Evolutionary conservation across 2,888 invertebrate species (phyloP).

Genomic region (Erebia epiphron): DNA sequence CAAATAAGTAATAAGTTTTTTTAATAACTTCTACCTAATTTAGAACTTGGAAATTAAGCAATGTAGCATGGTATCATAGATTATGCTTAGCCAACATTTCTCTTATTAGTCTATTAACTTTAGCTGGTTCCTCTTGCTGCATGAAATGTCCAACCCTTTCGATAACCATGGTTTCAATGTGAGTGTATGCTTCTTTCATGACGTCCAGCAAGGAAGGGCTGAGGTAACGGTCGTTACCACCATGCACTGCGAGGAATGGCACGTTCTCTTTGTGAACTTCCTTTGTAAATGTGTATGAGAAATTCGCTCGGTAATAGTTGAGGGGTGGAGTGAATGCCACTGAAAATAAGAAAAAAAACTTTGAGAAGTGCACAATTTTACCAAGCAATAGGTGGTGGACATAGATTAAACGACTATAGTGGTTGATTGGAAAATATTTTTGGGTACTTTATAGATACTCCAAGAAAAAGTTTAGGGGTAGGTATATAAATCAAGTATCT

Average conservation of each 20-base stretch:
- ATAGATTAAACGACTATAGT: no score
- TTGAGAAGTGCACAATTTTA: not conserved
- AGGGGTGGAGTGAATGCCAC: constrained; percentile 80
- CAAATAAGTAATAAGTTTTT: no score
- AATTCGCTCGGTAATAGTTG: constrained; percentile 83
- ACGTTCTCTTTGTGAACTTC: constrained; percentile 59
- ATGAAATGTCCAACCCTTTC: constrained; percentile 78
- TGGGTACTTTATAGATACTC: no score
- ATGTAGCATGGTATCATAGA: constrained; percentile 22
- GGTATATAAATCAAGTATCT: no score
- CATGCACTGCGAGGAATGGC: constrained; percentile 71
- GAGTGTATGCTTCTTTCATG: constrained; percentile 66
- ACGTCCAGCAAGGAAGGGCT: constrained; percentile 51
- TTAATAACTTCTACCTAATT: no score
- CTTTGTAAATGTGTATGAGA: constrained; percentile 50
- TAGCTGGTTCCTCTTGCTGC: constrained; percentile 80
- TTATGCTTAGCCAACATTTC: constrained; percentile 68
- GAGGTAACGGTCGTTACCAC: constrained; percentile 71
- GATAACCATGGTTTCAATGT: constrained; percentile 69
- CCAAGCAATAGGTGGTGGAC: no score
- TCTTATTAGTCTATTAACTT: constrained; percentile 77
- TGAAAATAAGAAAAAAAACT: constrained; percentile 51
- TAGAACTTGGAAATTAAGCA: not conserved
- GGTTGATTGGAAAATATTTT: no score
- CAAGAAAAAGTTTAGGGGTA: no score